A percentile compares a stretch with the other conserved stretches of the same genome.
phyloP scores from a whole-genome alignment of 2,888 invertebrate genomes.

The Macroteleia sp. region DNA sequence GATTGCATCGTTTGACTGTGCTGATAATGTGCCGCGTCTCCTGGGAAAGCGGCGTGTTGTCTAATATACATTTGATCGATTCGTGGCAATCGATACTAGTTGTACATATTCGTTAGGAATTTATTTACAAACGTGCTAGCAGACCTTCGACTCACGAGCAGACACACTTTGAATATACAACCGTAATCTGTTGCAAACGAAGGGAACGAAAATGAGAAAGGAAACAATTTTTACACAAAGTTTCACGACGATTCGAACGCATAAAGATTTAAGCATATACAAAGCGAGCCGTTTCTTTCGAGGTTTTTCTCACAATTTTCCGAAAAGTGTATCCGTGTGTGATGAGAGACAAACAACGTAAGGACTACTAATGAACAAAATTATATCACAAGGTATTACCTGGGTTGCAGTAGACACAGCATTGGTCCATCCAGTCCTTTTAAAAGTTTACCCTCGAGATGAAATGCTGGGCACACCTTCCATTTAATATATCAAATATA shows the following conservation, averaged over 20 bases:
- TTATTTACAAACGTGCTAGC: conserved; percentile 83
- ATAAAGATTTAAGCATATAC: conserved; percentile 35
- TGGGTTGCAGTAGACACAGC: conserved; percentile 10
- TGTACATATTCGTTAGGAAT: conserved; percentile 82
- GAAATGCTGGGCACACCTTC: no score
- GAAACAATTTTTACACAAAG: conserved; percentile 22
- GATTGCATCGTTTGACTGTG: conserved; percentile 35
- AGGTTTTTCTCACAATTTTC: neutral
- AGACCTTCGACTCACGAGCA: conserved; percentile 64
- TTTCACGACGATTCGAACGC: conserved; percentile 45
- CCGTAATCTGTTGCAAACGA: conserved; percentile 13
- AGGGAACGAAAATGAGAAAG: conserved; percentile 1
- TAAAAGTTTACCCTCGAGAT: no score
- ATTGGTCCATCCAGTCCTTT: no score
- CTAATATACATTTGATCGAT: conserved; percentile 58
- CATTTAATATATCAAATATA: no score
- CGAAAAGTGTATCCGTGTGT: conserved; percentile 16
- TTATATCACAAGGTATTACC: conserved; percentile 12
- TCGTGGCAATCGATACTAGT: conserved; percentile 62
- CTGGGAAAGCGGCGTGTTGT: conserved; percentile 25
- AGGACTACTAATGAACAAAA: conserved; percentile 67
- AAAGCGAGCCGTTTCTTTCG: conserved; percentile 34
- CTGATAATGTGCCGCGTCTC: conserved; percentile 41
- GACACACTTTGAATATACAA: conserved; percentile 53
- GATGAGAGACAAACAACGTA: conserved; percentile 74